These are phyloP conservation scores for Morone chrysops DNA, from an alignment of 2,113 vertebrate species.

Conservation along the genomic window DNA sequence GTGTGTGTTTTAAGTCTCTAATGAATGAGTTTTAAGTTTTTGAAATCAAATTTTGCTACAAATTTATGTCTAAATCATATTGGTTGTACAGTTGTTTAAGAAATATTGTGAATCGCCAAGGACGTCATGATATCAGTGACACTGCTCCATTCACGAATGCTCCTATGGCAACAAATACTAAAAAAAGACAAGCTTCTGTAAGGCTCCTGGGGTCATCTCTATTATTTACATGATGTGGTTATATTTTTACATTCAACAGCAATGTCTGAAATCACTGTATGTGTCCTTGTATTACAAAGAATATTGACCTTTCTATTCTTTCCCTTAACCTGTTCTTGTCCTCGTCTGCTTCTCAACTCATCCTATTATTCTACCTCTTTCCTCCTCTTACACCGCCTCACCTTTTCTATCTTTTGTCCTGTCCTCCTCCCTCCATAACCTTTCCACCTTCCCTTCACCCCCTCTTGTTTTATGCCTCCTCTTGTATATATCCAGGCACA, in stretches of 20 bases:
- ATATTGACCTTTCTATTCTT: neutral
- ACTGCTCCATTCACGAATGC: neutral
- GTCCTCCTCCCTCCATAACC: neutral
- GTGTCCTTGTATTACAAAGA: neutral
- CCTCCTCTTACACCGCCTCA: neutral
- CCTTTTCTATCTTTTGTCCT: neutral
- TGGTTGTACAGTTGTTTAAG: no score
- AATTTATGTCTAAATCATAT: neutral
- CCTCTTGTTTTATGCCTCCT: neutral
- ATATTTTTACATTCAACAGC: neutral
- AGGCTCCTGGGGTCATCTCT: neutral
- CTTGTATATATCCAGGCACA: conserved; percentile 9
- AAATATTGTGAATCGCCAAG: neutral
- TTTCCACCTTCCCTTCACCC: neutral
- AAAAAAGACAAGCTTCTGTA: neutral
- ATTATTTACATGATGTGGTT: neutral
- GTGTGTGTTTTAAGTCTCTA: neutral
- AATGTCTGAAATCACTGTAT: neutral
- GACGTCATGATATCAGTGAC: neutral
- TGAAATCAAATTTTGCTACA: neutral
- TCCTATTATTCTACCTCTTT: neutral
- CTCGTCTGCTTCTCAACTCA: neutral
- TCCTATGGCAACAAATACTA: neutral
- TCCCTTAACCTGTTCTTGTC: neutral
- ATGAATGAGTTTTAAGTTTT: neutral